phyloP scores from a whole-genome alignment of 2,113 vertebrate species.

The Ictalurus furcatus region DNA sequence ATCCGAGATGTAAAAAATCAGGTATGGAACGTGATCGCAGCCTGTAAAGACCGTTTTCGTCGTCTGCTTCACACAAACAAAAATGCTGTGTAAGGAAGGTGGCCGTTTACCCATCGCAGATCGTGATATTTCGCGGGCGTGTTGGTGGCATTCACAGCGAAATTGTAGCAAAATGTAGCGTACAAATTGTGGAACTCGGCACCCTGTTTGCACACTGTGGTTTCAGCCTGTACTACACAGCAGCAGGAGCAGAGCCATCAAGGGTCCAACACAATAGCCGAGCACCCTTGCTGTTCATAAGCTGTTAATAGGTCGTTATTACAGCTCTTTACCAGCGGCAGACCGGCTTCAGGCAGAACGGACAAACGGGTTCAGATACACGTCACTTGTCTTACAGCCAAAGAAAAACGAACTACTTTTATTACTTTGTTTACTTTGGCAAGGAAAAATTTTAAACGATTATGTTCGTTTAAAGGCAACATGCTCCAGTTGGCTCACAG shows the following conservation, averaged over 20 bases:
- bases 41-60: not conserved
- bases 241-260: not conserved
- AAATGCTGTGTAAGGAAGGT: not conserved
- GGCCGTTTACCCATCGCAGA: not conserved
- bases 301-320: not conserved
- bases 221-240: not conserved
- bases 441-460: not conserved
- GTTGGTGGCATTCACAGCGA: not conserved
- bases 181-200: not conserved
- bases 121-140: not conserved
- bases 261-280: not conserved
- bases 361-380: not conserved
- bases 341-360: not conserved
- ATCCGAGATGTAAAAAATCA: not conserved
- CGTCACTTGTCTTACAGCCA: not conserved
- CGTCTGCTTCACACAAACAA: not conserved
- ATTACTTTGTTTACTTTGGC: not conserved
- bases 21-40: not conserved
- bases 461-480: not conserved
- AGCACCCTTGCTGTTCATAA: not conserved
- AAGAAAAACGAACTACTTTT: not conserved
- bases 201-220: not conserved
- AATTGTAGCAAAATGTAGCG: not conserved
- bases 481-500: not conserved
- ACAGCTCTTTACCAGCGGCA: not conserved